phyloP scores from a whole-genome alignment of 2,797 vertebrate genomes.

The Eremophila alpestris region DNA sequence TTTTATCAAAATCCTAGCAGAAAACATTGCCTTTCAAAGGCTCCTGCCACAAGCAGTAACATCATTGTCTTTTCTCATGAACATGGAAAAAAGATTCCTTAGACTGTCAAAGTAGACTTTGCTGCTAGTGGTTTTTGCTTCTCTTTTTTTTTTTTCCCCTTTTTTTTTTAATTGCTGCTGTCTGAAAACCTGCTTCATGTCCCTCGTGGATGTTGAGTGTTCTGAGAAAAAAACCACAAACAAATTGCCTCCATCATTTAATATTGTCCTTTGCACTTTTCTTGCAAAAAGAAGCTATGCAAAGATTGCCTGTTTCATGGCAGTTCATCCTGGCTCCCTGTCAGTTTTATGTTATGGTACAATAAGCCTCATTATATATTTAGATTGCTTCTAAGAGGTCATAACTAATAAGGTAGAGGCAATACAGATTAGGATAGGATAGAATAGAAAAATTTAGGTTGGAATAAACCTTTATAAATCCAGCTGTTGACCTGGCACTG shows the following conservation, averaged over 20 bases:
- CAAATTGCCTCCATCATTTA: conserved; percentile 9
- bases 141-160: background rate
- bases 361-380: background rate
- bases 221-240: background rate
- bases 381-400: background rate
- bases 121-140: background rate
- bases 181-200: background rate
- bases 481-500: background rate
- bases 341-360: background rate
- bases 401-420: background rate
- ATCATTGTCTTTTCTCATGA: background rate
- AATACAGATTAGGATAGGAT: background rate
- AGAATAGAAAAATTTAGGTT: background rate
- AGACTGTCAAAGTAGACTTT: background rate
- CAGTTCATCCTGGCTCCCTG: background rate
- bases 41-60: background rate
- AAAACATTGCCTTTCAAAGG: background rate
- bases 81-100: background rate
- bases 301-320: background rate
- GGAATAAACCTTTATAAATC: background rate
- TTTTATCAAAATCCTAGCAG: background rate
- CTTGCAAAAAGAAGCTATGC: background rate
- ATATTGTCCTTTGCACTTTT: background rate
- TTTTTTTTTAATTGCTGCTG: background rate
- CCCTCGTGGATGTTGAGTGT: background rate